A percentile compares a stretch with the other conserved stretches of the same genome.
Conservation (phyloP, 2,113 vertebrate species). For the Empidonax alnorum region DNA sequence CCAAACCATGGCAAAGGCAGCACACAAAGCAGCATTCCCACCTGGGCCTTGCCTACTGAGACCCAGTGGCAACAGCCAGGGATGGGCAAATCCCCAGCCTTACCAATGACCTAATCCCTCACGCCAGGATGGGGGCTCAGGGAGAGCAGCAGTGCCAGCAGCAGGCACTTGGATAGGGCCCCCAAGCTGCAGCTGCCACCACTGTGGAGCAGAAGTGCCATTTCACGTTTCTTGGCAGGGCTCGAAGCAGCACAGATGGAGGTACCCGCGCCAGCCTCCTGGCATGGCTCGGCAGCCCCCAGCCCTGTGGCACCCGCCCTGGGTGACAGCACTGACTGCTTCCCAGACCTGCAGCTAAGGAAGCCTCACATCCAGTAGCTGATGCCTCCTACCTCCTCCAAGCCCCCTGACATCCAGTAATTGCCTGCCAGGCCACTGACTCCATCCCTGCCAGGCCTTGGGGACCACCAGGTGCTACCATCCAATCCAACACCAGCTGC, state of each 20-base stretch:
- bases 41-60: not conserved
- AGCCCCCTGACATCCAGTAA: not conserved
- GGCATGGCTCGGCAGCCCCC: not conserved
- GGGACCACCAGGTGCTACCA: not conserved
- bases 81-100: not conserved
- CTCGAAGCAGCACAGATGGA: constrained; percentile 42
- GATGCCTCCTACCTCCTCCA: not conserved
- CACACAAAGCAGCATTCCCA: fast-evolving
- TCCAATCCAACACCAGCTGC: not conserved
- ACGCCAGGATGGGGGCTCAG: fast-evolving
- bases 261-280: not conserved
- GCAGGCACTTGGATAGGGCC: not conserved
- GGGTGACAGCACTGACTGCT: fast-evolving
- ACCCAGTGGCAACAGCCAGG: not conserved
- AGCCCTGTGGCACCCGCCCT: not conserved
- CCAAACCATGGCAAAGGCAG: not conserved
- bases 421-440: not conserved
- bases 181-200: not conserved
- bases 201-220: not conserved
- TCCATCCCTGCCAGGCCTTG: not conserved
- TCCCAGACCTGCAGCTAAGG: not conserved
- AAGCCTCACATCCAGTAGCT: not conserved
- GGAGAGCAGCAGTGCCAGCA: not conserved
- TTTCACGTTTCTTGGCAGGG: constrained; percentile 56
- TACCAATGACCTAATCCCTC: not conserved